Conservation (phyloP, 2,888 invertebrate genomes). For the Nymphalis polychloros region DNA sequence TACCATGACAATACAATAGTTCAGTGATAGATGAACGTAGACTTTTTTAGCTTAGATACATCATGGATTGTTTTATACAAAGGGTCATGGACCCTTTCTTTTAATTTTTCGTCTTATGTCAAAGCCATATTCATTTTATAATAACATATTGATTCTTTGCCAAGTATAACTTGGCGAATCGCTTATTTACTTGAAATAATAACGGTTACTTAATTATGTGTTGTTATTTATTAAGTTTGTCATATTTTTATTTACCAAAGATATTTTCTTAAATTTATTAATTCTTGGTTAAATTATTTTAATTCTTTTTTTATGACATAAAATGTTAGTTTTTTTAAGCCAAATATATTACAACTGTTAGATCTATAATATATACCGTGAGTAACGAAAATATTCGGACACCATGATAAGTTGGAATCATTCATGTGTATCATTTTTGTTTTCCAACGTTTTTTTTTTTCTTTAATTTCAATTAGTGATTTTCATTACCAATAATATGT, state of each 20-base stretch:
- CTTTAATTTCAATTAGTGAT: no score
- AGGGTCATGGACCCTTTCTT: not conserved
- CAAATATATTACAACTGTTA: no score
- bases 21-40: not conserved
- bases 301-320: not conserved
- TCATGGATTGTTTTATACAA: not conserved
- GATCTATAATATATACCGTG: no score
- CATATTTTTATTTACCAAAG: conserved; percentile 9
- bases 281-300: not conserved
- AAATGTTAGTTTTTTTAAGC: not conserved
- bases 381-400: no score
- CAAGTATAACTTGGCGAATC: not conserved
- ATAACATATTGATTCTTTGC: not conserved
- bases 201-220: not conserved
- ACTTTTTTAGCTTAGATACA: not conserved
- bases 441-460: no score
- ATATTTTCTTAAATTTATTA: not conserved
- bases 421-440: no score
- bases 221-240: not conserved
- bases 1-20: not conserved
- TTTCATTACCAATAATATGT: no score
- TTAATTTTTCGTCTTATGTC: not conserved
- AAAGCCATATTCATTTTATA: not conserved
- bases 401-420: no score
- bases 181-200: not conserved